Evolutionary conservation across 1,140 invertebrate genomes (phyloP).

Genomic region (Halictus rubicundus): DNA sequence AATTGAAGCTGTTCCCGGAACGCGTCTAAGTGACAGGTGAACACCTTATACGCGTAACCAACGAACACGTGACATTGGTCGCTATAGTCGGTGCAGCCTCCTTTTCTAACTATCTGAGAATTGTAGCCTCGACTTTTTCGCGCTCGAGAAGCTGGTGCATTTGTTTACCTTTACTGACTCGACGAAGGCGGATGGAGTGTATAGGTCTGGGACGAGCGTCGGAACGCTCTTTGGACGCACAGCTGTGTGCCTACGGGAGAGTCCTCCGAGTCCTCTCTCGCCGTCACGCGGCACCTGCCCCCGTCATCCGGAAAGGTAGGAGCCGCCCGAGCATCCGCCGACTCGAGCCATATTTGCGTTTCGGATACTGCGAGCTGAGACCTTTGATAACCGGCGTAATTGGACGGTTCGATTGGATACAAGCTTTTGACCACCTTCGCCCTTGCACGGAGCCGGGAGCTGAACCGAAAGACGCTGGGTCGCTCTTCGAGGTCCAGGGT

Average conservation of each 20-base stretch:
- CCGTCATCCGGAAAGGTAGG: conserved; percentile 14
- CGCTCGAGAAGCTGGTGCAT: no score
- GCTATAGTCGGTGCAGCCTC: background rate
- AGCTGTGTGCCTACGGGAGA: conserved; percentile 24
- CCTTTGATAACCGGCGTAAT: conserved; percentile 29
- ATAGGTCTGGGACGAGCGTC: background rate
- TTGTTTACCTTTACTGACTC: no score
- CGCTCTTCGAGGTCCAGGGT: no score
- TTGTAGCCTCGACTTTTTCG: no score
- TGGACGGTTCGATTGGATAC: background rate
- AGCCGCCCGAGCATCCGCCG: background rate
- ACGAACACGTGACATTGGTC: conserved; percentile 32
- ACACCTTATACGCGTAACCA: conserved; percentile 72
- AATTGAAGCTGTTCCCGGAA: conserved; percentile 74
- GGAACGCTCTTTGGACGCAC: conserved; percentile 30
- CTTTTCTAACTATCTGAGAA: no score
- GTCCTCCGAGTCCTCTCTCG: background rate
- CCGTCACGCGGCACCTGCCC: background rate
- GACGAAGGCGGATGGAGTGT: no score
- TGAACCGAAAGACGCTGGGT: no score
- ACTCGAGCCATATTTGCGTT: conserved; percentile 41
- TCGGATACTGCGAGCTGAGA: conserved; percentile 20
- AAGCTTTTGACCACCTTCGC: no score
- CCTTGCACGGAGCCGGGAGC: no score
- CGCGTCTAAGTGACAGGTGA: conserved; percentile 74